Conservation (phyloP, 2,113 vertebrate genomes). For the Trochalopteron elliotii region DNA sequence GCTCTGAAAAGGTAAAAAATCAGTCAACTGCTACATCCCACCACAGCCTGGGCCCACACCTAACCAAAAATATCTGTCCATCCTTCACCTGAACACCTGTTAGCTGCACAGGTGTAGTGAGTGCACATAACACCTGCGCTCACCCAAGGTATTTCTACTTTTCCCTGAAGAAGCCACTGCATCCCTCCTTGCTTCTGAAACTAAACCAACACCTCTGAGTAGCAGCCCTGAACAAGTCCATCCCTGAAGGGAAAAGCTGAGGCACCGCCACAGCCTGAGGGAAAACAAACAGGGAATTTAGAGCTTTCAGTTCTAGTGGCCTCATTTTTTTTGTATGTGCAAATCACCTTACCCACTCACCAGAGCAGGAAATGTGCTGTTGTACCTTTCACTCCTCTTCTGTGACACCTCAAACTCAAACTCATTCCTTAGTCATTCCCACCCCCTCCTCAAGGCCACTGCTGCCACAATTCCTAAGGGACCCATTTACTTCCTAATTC, state of each 20-base stretch:
- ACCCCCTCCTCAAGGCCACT: background rate
- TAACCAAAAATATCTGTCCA: background rate
- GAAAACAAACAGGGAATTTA: background rate
- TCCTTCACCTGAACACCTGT: background rate
- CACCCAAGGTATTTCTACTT: background rate
- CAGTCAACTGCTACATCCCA: background rate
- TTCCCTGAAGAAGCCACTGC: background rate
- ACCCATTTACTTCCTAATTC: background rate
- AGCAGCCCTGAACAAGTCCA: background rate
- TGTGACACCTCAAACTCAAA: background rate
- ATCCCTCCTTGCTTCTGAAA: background rate
- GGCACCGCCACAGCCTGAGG: accelerated
- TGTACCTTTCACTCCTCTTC: background rate
- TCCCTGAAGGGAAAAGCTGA: background rate
- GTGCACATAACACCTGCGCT: background rate
- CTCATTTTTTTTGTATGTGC: background rate
- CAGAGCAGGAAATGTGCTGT: accelerated
- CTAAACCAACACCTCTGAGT: background rate
- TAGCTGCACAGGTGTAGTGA: too few species aligned
- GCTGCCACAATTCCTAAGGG: background rate
- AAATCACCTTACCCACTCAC: background rate
- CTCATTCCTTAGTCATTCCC: background rate
- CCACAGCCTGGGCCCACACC: background rate
- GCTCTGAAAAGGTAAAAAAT: slow-evolving; percentile 76
- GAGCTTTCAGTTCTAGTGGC: background rate